These are phyloP conservation scores for Callocephalon fimbriatum DNA, from an alignment of 2,113 vertebrate genomes.

Conservation along the genomic window DNA sequence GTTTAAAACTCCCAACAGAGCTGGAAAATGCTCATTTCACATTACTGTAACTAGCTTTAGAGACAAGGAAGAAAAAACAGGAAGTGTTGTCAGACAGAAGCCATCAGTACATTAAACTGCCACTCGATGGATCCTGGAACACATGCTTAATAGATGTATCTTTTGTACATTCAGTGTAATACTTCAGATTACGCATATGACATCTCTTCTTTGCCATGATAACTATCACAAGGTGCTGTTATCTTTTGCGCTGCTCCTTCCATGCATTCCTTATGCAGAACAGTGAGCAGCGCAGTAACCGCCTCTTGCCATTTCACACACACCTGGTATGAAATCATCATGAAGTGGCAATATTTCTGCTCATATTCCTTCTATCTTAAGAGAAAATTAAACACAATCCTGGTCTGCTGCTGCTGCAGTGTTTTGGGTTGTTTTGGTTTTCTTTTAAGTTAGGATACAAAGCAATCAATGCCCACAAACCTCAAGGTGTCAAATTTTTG, in stretches of 20 bases:
- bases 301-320: background rate
- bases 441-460: background rate
- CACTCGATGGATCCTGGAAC: background rate
- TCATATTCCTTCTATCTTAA: background rate
- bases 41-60: background rate
- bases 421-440: too few species aligned
- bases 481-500: background rate
- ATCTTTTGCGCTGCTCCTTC: background rate
- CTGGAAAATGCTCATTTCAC: background rate
- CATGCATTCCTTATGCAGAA: accelerated
- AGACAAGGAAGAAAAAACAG: background rate
- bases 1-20: background rate
- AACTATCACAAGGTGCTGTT: background rate
- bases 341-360: background rate
- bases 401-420: background rate
- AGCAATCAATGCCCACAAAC: background rate
- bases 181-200: accelerated
- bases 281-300: accelerated
- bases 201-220: background rate
- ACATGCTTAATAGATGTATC: background rate
- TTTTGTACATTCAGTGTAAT: background rate
- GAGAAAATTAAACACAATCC: background rate
- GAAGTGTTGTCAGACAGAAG: background rate
- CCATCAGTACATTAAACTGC: background rate
- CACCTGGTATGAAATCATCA: background rate